Evolutionary conservation across 2,797 vertebrate genomes (phyloP).

Genomic region (Synaphobranchus kaupii): DNA sequence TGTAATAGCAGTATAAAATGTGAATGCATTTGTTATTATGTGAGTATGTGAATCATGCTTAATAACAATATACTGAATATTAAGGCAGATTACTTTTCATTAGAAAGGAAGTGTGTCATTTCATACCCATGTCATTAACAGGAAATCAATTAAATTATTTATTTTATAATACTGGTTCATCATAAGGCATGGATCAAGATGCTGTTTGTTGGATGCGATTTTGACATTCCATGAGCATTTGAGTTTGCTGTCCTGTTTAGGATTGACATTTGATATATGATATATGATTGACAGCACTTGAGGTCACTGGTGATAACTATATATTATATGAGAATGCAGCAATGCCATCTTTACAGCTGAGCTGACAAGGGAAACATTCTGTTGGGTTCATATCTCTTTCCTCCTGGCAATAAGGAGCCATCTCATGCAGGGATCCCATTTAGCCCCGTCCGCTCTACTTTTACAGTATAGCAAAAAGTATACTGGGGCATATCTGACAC

Average conservation of each 20-base stretch:
- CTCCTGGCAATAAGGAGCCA: background rate
- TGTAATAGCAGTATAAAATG: background rate
- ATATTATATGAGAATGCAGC: background rate
- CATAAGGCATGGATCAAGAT: background rate
- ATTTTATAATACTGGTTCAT: background rate
- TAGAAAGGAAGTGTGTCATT: background rate
- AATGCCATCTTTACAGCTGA: background rate
- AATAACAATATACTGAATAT: background rate
- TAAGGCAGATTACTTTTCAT: background rate
- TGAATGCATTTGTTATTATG: background rate
- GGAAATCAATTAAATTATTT: background rate
- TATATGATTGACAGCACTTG: background rate
- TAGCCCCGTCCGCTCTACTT: background rate
- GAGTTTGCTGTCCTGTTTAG: background rate
- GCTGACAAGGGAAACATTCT: constrained; percentile 13
- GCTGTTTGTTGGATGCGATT: background rate
- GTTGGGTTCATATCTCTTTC: constrained; percentile 1
- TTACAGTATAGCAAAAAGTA: background rate
- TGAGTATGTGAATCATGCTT: background rate
- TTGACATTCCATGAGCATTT: background rate
- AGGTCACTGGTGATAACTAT: background rate
- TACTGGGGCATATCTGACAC: background rate
- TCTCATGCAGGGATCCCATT: background rate
- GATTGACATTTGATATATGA: background rate
- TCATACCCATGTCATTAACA: background rate